Evolutionary conservation across 2,797 vertebrate genomes (phyloP), one percentile per base, ranked within the genome.

Genomic region (Euthynnus affinis): DNA sequence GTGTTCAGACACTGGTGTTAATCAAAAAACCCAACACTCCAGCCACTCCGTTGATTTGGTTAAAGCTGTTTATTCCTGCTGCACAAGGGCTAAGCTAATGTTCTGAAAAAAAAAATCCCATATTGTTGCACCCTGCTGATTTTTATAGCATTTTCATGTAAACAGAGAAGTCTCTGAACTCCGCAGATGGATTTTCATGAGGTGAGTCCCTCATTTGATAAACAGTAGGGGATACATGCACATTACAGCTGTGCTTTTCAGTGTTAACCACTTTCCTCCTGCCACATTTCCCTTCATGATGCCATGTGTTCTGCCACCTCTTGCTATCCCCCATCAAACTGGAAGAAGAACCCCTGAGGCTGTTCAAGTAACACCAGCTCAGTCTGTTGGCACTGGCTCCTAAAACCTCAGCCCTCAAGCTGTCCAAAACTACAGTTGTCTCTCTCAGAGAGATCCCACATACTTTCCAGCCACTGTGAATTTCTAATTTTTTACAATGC

Each of bases 391-490:
- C 89, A 68, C 61, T 55, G 4, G 49, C 63, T 67, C 48, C 58
- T 42, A 8, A 70, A 81, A 76, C 82, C 81, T 76, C 25, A 46
- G 65, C 75, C 55, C 23, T 49, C 13, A 29, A 42, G 46, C 56
- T 10, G 59, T 78, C 49, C 51, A 23, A 14, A 78, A 65, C 52
- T 76, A 86, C 80, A 89, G 70, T 86, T 37, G 76, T 75, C 40
- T 80, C 82, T 81, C 81, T 83, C 78, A 83, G 82, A 73, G 90
- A 84, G 65, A 79, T 85, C 58, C 84, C 25, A 70, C 69, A 89
- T 83, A 83, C 72, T 91, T 89, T 90, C 90, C 86, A 84, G 68
- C 22, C 63, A n/a, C 83, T 76, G 59, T 74, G 73, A 89, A 90
- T 91, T 74, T 86, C 63, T 48, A 17, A 74, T 84, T 81, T 86